A percentile compares a stretch with the other conserved stretches of the same genome.
Conservation (phyloP, 2,113 vertebrate genomes). For the Leucoraja erinaceus region DNA sequence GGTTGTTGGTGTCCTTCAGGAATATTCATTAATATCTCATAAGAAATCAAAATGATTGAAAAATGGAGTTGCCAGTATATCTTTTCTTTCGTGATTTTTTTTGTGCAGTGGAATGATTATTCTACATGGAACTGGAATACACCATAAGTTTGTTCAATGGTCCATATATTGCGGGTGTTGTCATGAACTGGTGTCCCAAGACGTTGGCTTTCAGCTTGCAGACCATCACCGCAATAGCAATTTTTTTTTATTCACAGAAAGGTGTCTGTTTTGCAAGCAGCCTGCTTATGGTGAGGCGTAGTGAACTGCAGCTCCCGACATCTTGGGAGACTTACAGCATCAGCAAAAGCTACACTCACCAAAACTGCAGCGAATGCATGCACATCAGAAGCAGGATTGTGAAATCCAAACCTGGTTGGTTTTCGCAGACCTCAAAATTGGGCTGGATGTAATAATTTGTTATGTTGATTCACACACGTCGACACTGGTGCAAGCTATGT, state of each 20-base stretch:
- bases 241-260: constrained; percentile 19
- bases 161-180: constrained; percentile 29
- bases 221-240: constrained; percentile 14
- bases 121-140: constrained; percentile 12
- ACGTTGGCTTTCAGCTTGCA: constrained; percentile 24
- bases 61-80: constrained; percentile 34
- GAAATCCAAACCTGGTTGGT: constrained; percentile 3
- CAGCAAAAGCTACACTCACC: constrained; percentile 9
- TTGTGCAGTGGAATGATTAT: constrained; percentile 12
- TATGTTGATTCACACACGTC: neutral
- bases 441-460: neutral
- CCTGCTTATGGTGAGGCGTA: constrained; percentile 24
- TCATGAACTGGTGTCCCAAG: constrained; percentile 32
- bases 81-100: constrained; percentile 27
- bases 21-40: constrained; percentile 39
- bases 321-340: constrained; percentile 32
- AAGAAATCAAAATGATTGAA: constrained; percentile 38
- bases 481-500: neutral
- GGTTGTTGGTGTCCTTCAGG: constrained; percentile 38
- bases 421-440: neutral
- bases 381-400: neutral
- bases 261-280: constrained; percentile 30
- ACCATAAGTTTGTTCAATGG: constrained; percentile 35
- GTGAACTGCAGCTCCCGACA: constrained; percentile 30
- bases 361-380: neutral